These are phyloP conservation scores for Eudasyphora cyanicolor DNA, from an alignment of 2,888 invertebrate species.

Conservation along the genomic window DNA sequence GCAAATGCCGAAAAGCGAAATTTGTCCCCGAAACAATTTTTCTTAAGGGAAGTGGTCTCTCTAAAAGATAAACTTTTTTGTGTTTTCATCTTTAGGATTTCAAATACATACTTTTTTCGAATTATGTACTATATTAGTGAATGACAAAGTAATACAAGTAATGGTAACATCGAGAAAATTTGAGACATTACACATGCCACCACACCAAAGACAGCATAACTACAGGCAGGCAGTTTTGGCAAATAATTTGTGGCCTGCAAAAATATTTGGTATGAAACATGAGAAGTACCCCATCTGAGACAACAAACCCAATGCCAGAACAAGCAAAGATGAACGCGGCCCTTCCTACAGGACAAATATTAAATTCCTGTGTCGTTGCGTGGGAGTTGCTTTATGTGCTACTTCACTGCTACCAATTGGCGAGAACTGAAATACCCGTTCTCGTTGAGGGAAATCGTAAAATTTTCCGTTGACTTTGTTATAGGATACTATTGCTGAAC, in stretches of 20 bases:
- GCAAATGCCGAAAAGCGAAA: too few species aligned
- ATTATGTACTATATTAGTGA: too few species aligned
- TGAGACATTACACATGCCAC: too few species aligned
- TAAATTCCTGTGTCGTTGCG: slow-evolving; percentile 20
- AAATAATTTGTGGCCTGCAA: slow-evolving; percentile 12
- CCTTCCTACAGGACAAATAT: not conserved
- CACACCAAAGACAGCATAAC: too few species aligned
- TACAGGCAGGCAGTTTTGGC: too few species aligned
- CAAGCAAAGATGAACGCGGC: not conserved
- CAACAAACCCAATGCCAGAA: not conserved
- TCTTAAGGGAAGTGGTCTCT: too few species aligned
- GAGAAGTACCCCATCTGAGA: not conserved
- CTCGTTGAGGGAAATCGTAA: not conserved
- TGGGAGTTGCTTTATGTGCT: slow-evolving; percentile 34
- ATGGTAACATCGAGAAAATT: too few species aligned
- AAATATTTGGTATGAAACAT: not conserved
- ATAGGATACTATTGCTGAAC: slow-evolving; percentile 46
- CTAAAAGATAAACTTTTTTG: too few species aligned
- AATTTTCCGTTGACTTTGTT: slow-evolving; percentile 25
- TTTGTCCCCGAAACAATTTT: too few species aligned
- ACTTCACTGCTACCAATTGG: not conserved
- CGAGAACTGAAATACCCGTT: not conserved
- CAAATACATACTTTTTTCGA: too few species aligned
- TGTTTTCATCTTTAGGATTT: too few species aligned
- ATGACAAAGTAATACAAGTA: too few species aligned